Evolutionary conservation across 2,888 invertebrate species (phyloP).

Genomic region (Hypercompe scribonia): DNA sequence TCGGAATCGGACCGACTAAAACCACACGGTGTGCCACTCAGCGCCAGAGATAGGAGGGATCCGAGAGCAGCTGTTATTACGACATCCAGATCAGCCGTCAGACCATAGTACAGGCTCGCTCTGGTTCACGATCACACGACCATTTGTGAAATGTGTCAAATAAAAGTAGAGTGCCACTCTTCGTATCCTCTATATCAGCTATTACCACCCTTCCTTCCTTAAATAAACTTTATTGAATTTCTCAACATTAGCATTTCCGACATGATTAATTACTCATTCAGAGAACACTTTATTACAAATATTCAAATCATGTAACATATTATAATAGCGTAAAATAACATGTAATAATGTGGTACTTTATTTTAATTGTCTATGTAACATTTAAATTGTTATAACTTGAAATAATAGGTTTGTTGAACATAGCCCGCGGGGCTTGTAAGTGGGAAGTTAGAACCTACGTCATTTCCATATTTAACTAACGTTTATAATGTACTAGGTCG

Average conservation of each 20-base stretch:
- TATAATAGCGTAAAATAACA: slow-evolving; percentile 1
- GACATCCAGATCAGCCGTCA: too few species aligned
- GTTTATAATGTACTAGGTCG: not conserved
- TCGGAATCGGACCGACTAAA: too few species aligned
- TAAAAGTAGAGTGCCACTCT: not conserved
- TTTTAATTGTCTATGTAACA: slow-evolving; percentile 1
- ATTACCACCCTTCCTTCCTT: not conserved
- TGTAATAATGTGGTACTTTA: not conserved
- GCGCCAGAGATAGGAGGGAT: too few species aligned
- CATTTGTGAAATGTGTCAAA: too few species aligned
- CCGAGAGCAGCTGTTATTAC: too few species aligned
- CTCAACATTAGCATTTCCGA: not conserved
- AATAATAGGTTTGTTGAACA: slow-evolving; percentile 7
- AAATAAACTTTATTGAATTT: not conserved
- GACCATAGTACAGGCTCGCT: too few species aligned
- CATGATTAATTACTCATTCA: not conserved
- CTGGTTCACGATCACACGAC: too few species aligned
- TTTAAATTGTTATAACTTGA: slow-evolving; percentile 14
- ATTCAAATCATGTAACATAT: not conserved
- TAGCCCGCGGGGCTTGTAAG: slow-evolving; percentile 5
- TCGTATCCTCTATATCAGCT: not conserved
- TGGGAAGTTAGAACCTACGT: not conserved
- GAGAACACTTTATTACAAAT: not conserved
- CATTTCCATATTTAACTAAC: not conserved
- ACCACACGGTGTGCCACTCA: too few species aligned